Conservation (phyloP, 2,888 invertebrate species). For the Lasioglossum oenotherae region DNA sequence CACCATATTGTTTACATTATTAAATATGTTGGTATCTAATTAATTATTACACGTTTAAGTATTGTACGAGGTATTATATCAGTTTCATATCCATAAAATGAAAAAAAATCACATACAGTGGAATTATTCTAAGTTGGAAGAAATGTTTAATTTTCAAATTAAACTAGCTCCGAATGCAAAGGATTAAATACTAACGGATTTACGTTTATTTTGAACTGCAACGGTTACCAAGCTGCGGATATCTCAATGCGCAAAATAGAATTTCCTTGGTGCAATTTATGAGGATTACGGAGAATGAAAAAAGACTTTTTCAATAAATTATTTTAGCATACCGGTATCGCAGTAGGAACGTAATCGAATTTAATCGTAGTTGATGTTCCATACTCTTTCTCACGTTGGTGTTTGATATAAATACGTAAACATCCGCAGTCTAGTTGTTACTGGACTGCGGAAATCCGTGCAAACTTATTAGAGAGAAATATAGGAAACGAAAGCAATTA, state of each 20-base stretch:
- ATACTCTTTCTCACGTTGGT: not conserved
- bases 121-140: too few species aligned
- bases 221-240: not conserved
- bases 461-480: not conserved
- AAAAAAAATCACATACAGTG: too few species aligned
- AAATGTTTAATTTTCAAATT: too few species aligned
- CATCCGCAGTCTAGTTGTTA: not conserved
- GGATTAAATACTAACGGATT: not conserved
- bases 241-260: not conserved
- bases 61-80: too few species aligned
- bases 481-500: not conserved
- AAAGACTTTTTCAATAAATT: not conserved
- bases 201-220: not conserved
- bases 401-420: not conserved
- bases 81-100: too few species aligned
- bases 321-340: not conserved
- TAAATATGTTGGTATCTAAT: too few species aligned
- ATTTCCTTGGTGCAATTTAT: not conserved
- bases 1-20: too few species aligned
- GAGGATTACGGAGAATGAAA: not conserved
- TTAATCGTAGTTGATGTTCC: not conserved
- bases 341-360: not conserved
- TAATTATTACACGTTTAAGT: too few species aligned
- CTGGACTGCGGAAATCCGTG: not conserved
- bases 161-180: too few species aligned